phyloP scores from a whole-genome alignment of 2,113 vertebrate genomes.

The Pluvialis apricaria region DNA sequence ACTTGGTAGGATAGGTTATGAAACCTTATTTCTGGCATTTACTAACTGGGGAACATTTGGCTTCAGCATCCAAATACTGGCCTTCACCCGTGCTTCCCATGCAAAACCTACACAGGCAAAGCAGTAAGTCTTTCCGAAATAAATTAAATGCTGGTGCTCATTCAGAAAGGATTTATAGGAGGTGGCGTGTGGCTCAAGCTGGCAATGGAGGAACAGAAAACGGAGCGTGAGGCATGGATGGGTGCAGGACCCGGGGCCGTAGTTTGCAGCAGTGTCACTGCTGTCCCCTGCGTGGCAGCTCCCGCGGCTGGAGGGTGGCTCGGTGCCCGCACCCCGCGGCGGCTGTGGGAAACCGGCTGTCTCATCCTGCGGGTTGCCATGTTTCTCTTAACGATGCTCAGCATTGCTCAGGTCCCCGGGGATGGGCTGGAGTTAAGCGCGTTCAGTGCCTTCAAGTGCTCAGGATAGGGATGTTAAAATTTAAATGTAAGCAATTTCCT shows the following conservation, averaged over 20 bases:
- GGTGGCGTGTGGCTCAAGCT: not conserved
- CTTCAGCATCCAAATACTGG: not conserved
- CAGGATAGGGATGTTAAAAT: not conserved
- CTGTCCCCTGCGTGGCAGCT: rapidly evolving
- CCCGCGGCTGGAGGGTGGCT: not conserved
- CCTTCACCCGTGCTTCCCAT: not conserved
- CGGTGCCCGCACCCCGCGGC: rapidly evolving
- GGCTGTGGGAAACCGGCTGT: not conserved
- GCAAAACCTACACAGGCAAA: not conserved
- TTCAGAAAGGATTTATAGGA: slow-evolving; percentile 3
- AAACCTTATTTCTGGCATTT: not conserved
- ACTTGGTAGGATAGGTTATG: not conserved
- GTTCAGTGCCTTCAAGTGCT: not conserved
- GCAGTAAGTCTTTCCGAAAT: not conserved
- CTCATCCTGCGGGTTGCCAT: not conserved
- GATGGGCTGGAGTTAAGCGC: not conserved
- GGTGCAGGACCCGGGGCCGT: not conserved
- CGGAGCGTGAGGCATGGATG: not conserved
- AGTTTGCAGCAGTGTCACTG: not conserved
- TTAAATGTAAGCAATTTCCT: not conserved
- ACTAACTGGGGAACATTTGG: not conserved
- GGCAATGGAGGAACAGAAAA: not conserved
- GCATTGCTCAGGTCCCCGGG: not conserved
- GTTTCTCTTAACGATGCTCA: not conserved
- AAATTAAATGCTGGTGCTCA: not conserved